Evolutionary conservation across 2,797 vertebrate species (phyloP), one percentile per base, ranked within the genome.

Genomic region (Lophura swinhoii): DNA sequence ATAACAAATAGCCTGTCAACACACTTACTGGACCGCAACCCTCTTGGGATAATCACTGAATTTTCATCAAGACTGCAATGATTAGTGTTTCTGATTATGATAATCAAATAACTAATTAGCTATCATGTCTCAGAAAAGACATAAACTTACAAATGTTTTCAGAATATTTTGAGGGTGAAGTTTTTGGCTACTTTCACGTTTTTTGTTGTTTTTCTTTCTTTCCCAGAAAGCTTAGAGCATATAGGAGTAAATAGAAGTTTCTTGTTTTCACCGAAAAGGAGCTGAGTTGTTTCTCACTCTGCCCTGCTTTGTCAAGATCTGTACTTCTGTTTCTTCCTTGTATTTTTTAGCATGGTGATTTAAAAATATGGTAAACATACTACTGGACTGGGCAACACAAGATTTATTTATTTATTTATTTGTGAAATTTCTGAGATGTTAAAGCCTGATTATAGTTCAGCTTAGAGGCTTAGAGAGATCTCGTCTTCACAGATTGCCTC

Each of bases 21-120:
- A 97, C 67, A 92, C 96, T 97, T 97, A 97, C 95, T 97, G 84
- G 96, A 97, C 96, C 79, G 14, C 84, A 97, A 85, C 73, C 84
- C 95, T 96, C 97, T 95, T 95, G 97, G 97, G 97, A 97, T 96
- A 95, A 95, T 96, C 83, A 95, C 94, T 97, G 95, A 94, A 97
- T 97, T 98, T 97, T 97, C 97, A 97, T 98, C 95, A 97, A 97
- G 97, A 96, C 93, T 97, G 80, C 67, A 96, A 80, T 97, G 93
- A 98, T 98, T 97, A 97, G 94, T 97, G 95, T 95, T 97, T 97
- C 94, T 98, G 93, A 98, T 98, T 98, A 97, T 96, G 91, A 97
- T 97, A 98, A 97, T 97, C 95, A 97, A 97, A 97, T 96, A 97
- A 97, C 96, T 97, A 97, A 97, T 98, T 98, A 97, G 94, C 95